Percentiles rank a stretch among this genome's conserved stretches.
Evolutionary conservation across 1,140 invertebrate species (phyloP).

Genomic region (Lordiphosa stackelbergi): DNA sequence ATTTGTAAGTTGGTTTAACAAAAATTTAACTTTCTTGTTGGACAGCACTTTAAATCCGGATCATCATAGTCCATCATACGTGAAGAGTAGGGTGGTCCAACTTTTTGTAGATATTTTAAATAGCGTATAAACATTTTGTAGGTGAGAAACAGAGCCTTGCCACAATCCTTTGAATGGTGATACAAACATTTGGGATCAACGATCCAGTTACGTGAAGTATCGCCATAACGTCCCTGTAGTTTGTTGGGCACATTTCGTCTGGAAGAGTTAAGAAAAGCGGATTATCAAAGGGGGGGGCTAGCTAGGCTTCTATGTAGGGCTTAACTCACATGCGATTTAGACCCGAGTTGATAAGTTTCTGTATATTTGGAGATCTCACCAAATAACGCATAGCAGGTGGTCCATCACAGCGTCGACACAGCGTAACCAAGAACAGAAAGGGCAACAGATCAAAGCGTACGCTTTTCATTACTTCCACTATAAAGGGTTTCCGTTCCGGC

Average conservation of each 20-base stretch:
- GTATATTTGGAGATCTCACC: not conserved
- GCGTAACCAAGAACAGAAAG: not conserved
- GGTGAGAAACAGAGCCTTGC: not conserved
- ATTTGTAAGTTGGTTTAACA: conserved; percentile 52
- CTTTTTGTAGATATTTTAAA: not conserved
- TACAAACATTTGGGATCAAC: conserved; percentile 18
- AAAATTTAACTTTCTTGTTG: too few relatives aligned
- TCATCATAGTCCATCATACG: not conserved
- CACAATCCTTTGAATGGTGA: conserved; percentile 3
- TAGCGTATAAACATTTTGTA: conserved; percentile 4
- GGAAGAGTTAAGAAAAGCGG: not conserved
- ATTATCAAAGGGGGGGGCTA: not conserved
- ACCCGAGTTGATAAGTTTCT: not conserved
- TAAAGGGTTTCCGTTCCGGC: not conserved
- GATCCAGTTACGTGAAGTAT: not conserved
- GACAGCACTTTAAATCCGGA: conserved; percentile 8
- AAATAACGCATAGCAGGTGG: not conserved
- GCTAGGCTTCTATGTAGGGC: too few relatives aligned
- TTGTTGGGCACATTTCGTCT: not conserved
- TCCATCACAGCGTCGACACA: not conserved
- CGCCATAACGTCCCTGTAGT: not conserved
- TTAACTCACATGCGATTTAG: not conserved
- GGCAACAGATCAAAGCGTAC: conserved; percentile 18
- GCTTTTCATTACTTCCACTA: not conserved
- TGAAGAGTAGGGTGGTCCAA: not conserved